A percentile compares a stretch with the other conserved stretches of the same genome.
These are phyloP conservation scores for Pelobates fuscus DNA, from an alignment of 2,113 vertebrate genomes.

Conservation along the genomic window DNA sequence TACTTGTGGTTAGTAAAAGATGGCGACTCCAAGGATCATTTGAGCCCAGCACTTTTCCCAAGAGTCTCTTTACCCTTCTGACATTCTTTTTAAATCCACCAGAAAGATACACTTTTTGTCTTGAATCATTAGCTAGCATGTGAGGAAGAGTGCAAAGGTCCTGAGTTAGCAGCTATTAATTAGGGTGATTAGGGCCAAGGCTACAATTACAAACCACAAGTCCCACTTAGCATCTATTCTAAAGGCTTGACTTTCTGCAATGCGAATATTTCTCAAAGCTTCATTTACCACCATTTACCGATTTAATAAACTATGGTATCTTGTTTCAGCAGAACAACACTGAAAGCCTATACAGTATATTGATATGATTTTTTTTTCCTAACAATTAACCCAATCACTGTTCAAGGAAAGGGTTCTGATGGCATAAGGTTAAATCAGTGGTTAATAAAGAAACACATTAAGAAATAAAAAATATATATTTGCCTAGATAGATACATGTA, in stretches of 20 bases:
- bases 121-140: constrained; percentile 65
- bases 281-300: constrained; percentile 86
- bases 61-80: constrained; percentile 78
- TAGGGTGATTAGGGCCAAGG: constrained; percentile 90
- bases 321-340: constrained; percentile 77
- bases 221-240: constrained; percentile 83
- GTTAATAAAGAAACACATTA: no score
- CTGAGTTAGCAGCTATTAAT: constrained; percentile 88
- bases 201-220: constrained; percentile 89
- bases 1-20: constrained; percentile 79
- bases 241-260: constrained; percentile 70
- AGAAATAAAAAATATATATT: no score
- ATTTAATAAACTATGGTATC: constrained; percentile 77
- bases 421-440: no score
- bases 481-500: no score
- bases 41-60: constrained; percentile 68
- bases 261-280: constrained; percentile 74
- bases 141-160: constrained; percentile 63
- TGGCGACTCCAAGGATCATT: constrained; percentile 72
- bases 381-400: constrained; percentile 42
- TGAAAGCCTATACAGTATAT: constrained; percentile 78
- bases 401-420: background rate
- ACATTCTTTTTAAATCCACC: constrained; percentile 75
- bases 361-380: constrained; percentile 73
- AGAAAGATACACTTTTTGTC: constrained; percentile 58